Evolutionary conservation across 2,113 vertebrate genomes (phyloP), one percentile per base, ranked within the genome.

Genomic region (Chrysemys picta): DNA sequence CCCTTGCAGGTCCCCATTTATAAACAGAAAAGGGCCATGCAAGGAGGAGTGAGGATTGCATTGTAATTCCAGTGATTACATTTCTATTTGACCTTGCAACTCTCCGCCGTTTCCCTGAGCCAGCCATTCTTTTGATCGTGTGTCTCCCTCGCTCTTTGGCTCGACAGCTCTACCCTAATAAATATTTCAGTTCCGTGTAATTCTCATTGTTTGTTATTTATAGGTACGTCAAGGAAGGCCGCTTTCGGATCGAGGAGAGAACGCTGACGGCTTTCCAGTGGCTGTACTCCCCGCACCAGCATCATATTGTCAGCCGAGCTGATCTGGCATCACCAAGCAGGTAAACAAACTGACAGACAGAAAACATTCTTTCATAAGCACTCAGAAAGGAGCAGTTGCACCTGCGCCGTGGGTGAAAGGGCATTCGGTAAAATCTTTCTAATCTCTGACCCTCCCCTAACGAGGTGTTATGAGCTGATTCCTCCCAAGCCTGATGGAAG

Each of bases 231-330:
- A 94, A 97, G 62, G 98, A 98, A 50, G 98, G 98, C 25, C 96
- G 97, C 8, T 99, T 98, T 76, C 98, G 98, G 65, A 97, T 98
- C 0, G 98, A 98, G 96, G 98, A 98, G 97, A 97, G 98, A 95
- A 98, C 98, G 0, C 95, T 98, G 95, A 98, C 98, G 0, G 98
- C 98, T 14, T 98, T 98, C 96, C 98, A 98, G 80, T 99, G 98
- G 98, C 97, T 99, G 35, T 97, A 98, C 93, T 98, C 98, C 0
- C 98, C 98, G 0, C 98, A 98, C 10, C 98, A 98, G 92, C 98
- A 98, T 84, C 97, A 96, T 93, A 98, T 98, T 1, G 88, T 98
- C 90, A 98, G 98, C 96, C 88, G 98, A 4, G 97, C 97, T 0
- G 98, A 98, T 80, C 97, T 98, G 2, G 93, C 97, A 53, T 97